phyloP scores from a whole-genome alignment of 1,140 invertebrate genomes.

The Neoseiulus cucumeris region DNA sequence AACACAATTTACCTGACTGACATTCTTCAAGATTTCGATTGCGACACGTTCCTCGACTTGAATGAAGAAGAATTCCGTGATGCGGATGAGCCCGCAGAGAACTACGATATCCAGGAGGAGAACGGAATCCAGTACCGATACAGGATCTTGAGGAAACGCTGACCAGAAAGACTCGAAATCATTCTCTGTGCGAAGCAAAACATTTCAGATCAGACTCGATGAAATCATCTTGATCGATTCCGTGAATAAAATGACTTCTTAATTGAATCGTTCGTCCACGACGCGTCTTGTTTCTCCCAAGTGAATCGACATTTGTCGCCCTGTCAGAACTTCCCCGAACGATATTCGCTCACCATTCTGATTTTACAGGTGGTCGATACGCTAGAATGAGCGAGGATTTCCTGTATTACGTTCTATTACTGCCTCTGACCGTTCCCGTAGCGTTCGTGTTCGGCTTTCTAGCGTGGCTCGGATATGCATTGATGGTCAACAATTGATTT shows the following conservation, averaged over 20 bases:
- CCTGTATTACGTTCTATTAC: background rate
- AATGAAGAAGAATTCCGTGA: background rate
- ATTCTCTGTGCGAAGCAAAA: no score
- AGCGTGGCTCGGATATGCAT: constrained; percentile 2
- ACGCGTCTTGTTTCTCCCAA: no score
- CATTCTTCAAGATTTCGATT: background rate
- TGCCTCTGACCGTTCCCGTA: background rate
- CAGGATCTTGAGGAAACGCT: background rate
- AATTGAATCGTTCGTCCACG: no score
- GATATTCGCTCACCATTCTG: no score
- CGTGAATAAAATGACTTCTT: no score
- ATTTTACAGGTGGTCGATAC: no score
- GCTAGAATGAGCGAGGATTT: background rate
- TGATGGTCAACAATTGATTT: constrained; percentile 1
- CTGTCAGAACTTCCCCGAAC: no score
- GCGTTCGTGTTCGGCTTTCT: background rate
- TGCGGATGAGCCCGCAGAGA: background rate
- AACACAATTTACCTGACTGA: background rate
- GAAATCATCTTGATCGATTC: no score
- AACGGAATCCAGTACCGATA: constrained; percentile 1
- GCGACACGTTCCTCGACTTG: background rate
- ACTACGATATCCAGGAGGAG: background rate
- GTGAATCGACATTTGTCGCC: no score
- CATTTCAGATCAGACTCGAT: no score
- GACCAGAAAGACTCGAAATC: no score